Evolutionary conservation across 1,140 invertebrate species (phyloP).

Genomic region (Thereuonema tuberculata): DNA sequence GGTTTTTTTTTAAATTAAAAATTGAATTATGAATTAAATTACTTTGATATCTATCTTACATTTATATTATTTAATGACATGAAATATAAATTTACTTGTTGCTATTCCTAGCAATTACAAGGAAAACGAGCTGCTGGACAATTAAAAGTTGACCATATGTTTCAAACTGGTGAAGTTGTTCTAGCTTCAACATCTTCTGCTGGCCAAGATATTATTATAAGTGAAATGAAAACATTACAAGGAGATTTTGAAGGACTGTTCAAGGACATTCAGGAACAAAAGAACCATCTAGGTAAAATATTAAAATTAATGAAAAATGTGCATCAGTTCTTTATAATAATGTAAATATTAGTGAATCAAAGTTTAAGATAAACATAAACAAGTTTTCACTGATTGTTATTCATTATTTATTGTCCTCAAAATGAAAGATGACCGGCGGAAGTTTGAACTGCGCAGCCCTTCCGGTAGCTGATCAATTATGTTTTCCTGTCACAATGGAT

Average conservation of each 20-base stretch:
- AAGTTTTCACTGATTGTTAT: no score
- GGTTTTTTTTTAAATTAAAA: no score
- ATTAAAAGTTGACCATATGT: slow-evolving; percentile 65
- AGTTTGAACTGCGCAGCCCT: no score
- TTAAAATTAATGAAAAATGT: background rate
- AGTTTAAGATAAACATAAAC: no score
- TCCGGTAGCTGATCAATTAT: no score
- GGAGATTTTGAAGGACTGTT: slow-evolving; percentile 74
- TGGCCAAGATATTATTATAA: slow-evolving; percentile 63
- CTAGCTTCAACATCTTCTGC: slow-evolving; percentile 59
- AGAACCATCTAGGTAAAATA: slow-evolving; percentile 52
- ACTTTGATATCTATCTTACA: no score
- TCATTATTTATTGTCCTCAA: no score
- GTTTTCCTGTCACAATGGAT: no score
- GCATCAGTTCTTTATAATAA: background rate
- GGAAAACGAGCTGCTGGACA: slow-evolving; percentile 85
- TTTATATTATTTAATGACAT: slow-evolving; percentile 1
- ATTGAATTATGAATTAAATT: no score
- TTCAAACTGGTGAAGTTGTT: slow-evolving; percentile 72
- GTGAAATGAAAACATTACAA: slow-evolving; percentile 65
- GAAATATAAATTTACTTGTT: background rate
- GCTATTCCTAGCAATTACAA: slow-evolving; percentile 41
- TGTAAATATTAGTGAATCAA: background rate
- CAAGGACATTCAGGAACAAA: slow-evolving; percentile 69
- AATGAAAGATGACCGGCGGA: no score